Evolutionary conservation across 2,113 vertebrate species (phyloP).

Genomic region (Ammospiza nelsoni): DNA sequence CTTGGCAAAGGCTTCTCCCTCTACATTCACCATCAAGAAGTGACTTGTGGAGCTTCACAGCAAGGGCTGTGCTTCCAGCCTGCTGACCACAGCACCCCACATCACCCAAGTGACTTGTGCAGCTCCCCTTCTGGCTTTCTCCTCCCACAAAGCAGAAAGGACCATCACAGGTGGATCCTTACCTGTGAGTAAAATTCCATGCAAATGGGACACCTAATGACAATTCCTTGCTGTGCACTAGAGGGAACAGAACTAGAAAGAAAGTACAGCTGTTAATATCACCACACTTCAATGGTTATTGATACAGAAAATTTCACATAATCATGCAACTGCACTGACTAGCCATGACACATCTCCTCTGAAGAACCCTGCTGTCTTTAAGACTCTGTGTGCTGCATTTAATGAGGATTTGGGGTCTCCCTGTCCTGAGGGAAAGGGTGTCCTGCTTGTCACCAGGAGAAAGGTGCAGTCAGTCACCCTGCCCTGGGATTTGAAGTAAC

Average conservation of each 20-base stretch:
- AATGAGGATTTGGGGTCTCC: background rate
- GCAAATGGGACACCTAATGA: background rate
- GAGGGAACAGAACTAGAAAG: background rate
- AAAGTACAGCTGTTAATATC: slow-evolving; percentile 10
- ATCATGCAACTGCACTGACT: background rate
- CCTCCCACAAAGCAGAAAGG: background rate
- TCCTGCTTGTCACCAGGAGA: background rate
- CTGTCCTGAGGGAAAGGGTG: accelerated
- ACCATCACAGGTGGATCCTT: background rate
- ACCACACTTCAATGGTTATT: background rate
- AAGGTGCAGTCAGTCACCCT: too few relatives aligned
- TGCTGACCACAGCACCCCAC: background rate
- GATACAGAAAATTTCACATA: accelerated
- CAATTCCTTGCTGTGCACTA: background rate
- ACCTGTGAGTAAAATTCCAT: background rate
- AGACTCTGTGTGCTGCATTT: too few relatives aligned
- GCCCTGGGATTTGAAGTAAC: background rate
- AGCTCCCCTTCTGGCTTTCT: background rate
- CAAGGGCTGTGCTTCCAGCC: background rate
- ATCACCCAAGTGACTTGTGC: background rate
- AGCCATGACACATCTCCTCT: background rate
- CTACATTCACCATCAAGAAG: background rate
- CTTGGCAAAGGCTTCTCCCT: background rate
- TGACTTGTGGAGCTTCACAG: background rate
- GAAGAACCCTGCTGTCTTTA: background rate